These are phyloP conservation scores for Chaetodon auriga DNA, from an alignment of 2,113 vertebrate species.

Conservation along the genomic window DNA sequence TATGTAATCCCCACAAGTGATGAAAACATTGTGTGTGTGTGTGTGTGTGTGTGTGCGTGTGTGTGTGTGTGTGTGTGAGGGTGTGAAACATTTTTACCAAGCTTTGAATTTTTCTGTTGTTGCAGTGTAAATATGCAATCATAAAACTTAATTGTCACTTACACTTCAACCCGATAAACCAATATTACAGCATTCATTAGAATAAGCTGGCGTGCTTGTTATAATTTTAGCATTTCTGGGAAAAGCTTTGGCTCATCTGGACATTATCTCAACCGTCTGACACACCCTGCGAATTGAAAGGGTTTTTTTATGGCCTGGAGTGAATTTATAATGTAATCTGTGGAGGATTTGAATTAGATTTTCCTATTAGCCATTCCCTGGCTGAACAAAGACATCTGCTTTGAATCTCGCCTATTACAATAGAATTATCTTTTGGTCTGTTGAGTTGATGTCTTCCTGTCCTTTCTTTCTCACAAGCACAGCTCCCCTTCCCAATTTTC, in stretches of 20 bases:
- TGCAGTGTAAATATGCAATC: slow-evolving; percentile 1
- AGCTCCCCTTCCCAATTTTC: slow-evolving; percentile 19
- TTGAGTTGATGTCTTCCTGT: slow-evolving; percentile 41
- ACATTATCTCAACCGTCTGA: slow-evolving; percentile 47
- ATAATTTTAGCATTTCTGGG: slow-evolving; percentile 32
- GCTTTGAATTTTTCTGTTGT: not conserved
- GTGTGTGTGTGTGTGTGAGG: not conserved
- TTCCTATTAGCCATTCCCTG: slow-evolving; percentile 68
- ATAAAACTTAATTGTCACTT: not conserved
- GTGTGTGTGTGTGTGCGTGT: slow-evolving; percentile 1
- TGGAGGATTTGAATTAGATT: slow-evolving; percentile 70
- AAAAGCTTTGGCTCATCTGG: slow-evolving; percentile 31
- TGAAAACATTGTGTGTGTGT: slow-evolving; percentile 1
- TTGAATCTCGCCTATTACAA: slow-evolving; percentile 60
- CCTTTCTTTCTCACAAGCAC: slow-evolving; percentile 16
- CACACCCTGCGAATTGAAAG: slow-evolving; percentile 64
- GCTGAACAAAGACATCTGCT: slow-evolving; percentile 72
- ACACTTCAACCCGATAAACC: not conserved
- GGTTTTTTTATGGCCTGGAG: slow-evolving; percentile 60
- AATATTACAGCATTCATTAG: not conserved
- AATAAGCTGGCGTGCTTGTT: not conserved
- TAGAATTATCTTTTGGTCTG: slow-evolving; percentile 51
- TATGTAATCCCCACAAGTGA: no score
- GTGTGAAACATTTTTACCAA: not conserved
- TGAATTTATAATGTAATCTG: slow-evolving; percentile 70